Evolutionary conservation across 1,140 invertebrate species (phyloP), one percentile per base, ranked within the genome.

Genomic region (Saxidomus purpurata): DNA sequence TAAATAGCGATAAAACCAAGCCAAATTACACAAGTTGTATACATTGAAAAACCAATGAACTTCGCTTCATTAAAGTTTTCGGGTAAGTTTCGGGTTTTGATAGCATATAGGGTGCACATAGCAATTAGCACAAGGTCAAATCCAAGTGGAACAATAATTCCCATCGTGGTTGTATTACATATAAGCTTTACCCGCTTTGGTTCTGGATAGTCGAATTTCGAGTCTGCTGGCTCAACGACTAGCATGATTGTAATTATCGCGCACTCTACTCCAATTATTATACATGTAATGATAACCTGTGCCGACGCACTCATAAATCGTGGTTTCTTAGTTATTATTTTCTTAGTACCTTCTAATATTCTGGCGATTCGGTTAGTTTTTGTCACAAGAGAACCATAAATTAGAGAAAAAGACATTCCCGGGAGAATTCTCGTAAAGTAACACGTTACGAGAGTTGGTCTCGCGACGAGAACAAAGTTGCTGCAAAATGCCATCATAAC

Each of bases 11-110:
- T 96, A 95, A 98, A 98, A n/a, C 98, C 98, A 34, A 98, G 96
- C 98, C 98, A 98, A 88, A 98, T 98, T 22, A 98, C 98, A 90
- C 98, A 97, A 0, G 98, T 98, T 0, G 98, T 98, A 94, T 98
- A 98, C 98, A 98, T 98, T 15, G 97, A 97, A 92, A 98, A 98
- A 52, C 97, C 95, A 74, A 96, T 96, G 85, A 95, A 96, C 90
- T 95, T 96, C 31, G 95, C 95, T 89, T 95, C 95, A 95, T 98
- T 98, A 94, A 98, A 98, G 94, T 98, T 98, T 95, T 98, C 98
- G 0, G 98, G 98, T 59, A 98, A 97, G 93, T 98, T 98, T 22
- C 98, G 95, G 0, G 98, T 98, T 95, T 98, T 98, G 15, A 98
- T 96, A 0, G 98, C 98, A 94, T 98, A 98, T 15, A 98, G 94